A percentile compares a stretch with the other conserved stretches of the same genome.
These are phyloP conservation scores for Petromus typicus DNA, from an alignment of 2,113 vertebrate genomes.

Conservation along the genomic window DNA sequence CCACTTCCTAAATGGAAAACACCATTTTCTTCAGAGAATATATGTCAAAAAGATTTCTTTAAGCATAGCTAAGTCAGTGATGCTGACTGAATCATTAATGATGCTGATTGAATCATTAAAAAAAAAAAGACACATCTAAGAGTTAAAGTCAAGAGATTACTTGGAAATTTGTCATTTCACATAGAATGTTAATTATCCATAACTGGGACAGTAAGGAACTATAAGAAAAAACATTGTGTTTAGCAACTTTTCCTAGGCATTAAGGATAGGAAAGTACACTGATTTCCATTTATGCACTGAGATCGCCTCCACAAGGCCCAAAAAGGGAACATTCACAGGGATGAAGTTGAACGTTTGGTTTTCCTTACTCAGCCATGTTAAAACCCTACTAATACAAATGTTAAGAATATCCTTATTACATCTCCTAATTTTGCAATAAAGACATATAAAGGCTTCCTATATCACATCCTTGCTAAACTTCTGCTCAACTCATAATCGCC, in stretches of 20 bases:
- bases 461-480: neutral
- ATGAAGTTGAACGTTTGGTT: neutral
- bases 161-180: neutral
- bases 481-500: neutral
- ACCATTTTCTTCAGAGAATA: conserved; percentile 14
- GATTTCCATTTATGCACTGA: neutral
- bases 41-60: neutral
- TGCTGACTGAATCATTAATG: neutral
- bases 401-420: neutral
- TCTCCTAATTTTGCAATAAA: conserved; percentile 42
- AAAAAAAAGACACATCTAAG: neutral
- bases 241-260: neutral
- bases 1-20: neutral
- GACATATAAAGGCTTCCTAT: neutral
- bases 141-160: neutral
- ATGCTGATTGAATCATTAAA: neutral
- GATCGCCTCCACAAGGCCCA: neutral
- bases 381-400: neutral
- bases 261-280: neutral
- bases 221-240: neutral
- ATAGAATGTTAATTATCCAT: neutral
- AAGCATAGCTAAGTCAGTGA: neutral
- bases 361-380: neutral
- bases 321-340: neutral
- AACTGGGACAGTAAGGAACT: neutral